Percentiles rank a stretch among this genome's conserved stretches.
phyloP scores from a whole-genome alignment of 1,140 invertebrate species.

The Elysia chlorotica region DNA sequence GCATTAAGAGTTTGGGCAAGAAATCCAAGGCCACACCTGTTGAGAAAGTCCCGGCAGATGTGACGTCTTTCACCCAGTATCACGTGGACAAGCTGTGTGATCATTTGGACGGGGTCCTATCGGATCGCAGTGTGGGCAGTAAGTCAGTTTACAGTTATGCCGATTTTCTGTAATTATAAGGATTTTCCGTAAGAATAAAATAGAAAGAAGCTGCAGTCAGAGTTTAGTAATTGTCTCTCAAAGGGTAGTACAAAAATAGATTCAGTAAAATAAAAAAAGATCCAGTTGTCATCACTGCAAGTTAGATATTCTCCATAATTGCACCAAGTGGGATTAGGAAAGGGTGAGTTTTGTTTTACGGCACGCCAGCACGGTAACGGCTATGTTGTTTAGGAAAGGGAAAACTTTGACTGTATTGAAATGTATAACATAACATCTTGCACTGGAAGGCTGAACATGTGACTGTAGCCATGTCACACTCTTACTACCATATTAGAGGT shows the following conservation, averaged over 20 bases:
- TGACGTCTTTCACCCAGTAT: constrained; percentile 36
- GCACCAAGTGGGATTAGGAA: no score
- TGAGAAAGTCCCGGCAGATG: constrained; percentile 30
- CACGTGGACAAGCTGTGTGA: constrained; percentile 47
- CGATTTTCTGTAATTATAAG: background rate
- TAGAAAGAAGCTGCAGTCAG: background rate
- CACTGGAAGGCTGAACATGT: background rate
- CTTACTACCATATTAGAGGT: no score
- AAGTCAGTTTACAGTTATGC: constrained; percentile 27
- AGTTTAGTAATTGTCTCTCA: background rate
- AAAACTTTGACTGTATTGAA: no score
- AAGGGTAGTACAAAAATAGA: background rate
- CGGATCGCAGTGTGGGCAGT: constrained; percentile 49
- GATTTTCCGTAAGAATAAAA: background rate
- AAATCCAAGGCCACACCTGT: constrained; percentile 24
- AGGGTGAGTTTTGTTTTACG: no score
- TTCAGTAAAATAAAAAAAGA: background rate
- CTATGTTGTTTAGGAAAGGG: no score
- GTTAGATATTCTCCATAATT: background rate
- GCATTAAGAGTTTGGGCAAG: constrained; percentile 23
- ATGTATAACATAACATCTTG: no score
- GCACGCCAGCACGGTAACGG: no score
- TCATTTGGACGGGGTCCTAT: constrained; percentile 40
- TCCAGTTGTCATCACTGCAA: background rate
- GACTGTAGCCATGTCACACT: background rate